Evolutionary conservation across 2,888 invertebrate species (phyloP), one percentile per base, ranked within the genome.

Genomic region (Mesopsocus fuscifrons): DNA sequence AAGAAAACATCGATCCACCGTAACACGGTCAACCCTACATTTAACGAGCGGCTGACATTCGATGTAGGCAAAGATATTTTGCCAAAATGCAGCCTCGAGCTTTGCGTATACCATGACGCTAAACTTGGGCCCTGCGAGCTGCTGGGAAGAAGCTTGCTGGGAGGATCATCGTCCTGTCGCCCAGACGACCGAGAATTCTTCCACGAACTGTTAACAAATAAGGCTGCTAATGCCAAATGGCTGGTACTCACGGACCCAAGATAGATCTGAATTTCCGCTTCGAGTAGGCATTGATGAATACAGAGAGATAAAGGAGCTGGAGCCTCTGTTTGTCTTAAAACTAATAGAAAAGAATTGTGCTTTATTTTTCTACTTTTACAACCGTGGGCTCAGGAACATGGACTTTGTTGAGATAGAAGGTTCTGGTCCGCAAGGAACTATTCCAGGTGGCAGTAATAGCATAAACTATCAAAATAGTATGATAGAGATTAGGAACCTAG

Each of bases 71-170:
- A 65, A 46, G 72, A 74, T 34, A 59, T 61, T 41, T 58, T 77
- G 13, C 66, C 68, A 46, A 66, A 63, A 48, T 65, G 68, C 43
- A 56, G 62, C 17, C 55, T 76, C 9, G 73, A 75, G 52, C 66
- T 77, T 50, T 61, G 64, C 3, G 68, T 76, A 2, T 62, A 69
- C 38, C 73, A 72, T 52, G 74, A 74, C 51, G 73, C 69, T 49
- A 58, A 72, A 15, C 57, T 73, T 46, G 72, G 71, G 50, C 63
- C 65, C 11, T 71, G 69, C 50, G 73, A 74, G 54, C 56, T 68
- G 31, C 57, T 71, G 9, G 70, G 68, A 1, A 56, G 65, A 23
- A 66, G 70, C 41, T 53, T 68, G 9, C 64, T 77, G 41, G 68
- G 70, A 9, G 61, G 62, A 45, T 59, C 61, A 0, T 46, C 59